Conservation (phyloP, 2,113 vertebrate genomes). For the Tichodroma muraria region DNA sequence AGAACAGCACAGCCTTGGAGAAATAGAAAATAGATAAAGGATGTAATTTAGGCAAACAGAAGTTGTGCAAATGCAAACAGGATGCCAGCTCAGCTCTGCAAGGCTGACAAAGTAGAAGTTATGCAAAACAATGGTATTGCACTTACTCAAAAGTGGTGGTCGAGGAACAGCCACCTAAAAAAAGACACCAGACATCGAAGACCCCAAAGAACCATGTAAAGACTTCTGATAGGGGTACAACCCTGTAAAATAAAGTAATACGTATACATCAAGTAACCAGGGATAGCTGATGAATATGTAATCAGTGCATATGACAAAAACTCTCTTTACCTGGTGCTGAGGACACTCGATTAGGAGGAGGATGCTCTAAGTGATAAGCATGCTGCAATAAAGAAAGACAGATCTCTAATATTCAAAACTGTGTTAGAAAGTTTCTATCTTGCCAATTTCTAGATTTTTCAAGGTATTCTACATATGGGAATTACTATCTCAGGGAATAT, state of each 20-base stretch:
- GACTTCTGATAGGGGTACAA: neutral
- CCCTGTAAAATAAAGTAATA: neutral
- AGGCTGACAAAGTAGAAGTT: neutral
- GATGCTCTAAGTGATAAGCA: neutral
- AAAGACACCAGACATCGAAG: neutral
- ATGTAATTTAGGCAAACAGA: neutral
- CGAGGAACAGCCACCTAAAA: fast-evolving
- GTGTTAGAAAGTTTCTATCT: neutral
- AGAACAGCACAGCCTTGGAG: neutral
- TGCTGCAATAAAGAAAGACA: neutral
- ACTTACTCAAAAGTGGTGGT: too few species aligned
- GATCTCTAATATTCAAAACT: neutral
- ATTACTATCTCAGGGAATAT: neutral
- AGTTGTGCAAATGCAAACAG: neutral
- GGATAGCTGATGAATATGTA: neutral
- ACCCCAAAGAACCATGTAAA: neutral
- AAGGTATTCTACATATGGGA: too few species aligned
- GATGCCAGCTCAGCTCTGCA: neutral
- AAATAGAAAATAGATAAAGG: neutral
- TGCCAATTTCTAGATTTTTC: fast-evolving
- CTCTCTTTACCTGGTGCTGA: neutral
- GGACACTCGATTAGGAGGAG: neutral
- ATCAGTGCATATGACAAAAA: neutral
- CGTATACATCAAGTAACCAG: neutral
- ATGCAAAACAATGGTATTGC: neutral